These are phyloP conservation scores for Typhlomys cinereus DNA, from an alignment of 2,113 vertebrate genomes.

Conservation along the genomic window DNA sequence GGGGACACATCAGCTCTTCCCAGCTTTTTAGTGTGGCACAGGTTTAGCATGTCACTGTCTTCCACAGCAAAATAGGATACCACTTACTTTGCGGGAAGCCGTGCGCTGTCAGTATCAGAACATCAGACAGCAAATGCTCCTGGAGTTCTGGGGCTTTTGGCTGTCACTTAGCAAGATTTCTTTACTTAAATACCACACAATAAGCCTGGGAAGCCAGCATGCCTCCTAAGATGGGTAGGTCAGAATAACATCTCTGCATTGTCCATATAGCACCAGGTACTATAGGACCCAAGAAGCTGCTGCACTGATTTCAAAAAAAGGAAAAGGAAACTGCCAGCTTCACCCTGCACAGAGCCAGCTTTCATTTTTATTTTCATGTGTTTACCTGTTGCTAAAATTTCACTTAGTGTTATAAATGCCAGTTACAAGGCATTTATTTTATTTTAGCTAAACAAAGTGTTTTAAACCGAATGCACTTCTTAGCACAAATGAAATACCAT, in stretches of 20 bases:
- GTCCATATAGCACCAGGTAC: neutral
- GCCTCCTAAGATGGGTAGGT: too few species aligned
- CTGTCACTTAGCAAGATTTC: neutral
- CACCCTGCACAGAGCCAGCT: neutral
- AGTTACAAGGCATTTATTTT: conserved; percentile 22
- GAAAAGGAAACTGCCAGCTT: neutral
- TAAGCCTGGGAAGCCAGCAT: neutral
- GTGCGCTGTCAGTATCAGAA: neutral
- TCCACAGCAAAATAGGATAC: neutral
- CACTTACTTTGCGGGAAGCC: neutral
- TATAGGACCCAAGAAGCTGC: neutral
- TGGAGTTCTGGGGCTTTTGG: neutral
- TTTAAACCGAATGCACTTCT: neutral
- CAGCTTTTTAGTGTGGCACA: neutral
- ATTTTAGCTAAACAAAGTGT: conserved; percentile 1
- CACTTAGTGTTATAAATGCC: neutral
- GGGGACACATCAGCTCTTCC: neutral
- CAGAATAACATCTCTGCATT: neutral
- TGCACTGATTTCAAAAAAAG: neutral
- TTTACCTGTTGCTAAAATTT: conserved; percentile 38
- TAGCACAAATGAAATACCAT: neutral
- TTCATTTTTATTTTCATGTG: neutral
- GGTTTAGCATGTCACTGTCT: neutral
- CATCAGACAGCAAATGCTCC: neutral
- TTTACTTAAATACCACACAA: neutral